Conservation (phyloP, 2,113 vertebrate genomes). For the Patagioenas fasciata region DNA sequence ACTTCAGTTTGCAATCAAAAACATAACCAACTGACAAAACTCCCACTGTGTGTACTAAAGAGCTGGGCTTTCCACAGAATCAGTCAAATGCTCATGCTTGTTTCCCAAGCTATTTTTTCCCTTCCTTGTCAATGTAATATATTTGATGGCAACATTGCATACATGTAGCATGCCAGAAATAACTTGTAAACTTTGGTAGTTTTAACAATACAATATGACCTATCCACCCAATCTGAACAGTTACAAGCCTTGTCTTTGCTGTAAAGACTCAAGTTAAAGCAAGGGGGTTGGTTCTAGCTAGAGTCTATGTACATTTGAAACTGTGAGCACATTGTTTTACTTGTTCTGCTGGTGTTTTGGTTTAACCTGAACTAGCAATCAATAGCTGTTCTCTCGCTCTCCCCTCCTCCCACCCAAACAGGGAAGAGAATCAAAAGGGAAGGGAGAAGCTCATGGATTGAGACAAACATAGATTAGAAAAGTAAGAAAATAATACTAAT, state of each 20-base stretch:
- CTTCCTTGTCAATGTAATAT: neutral
- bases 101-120: neutral
- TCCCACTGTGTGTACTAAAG: neutral
- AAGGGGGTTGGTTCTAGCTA: neutral
- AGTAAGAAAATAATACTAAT: too few species aligned
- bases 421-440: too few species aligned
- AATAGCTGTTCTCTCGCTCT: too few species aligned
- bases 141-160: neutral
- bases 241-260: neutral
- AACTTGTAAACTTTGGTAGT: neutral
- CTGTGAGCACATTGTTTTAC: neutral
- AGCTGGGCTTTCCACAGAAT: neutral
- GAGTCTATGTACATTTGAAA: neutral
- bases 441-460: too few species aligned
- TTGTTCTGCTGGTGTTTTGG: neutral
- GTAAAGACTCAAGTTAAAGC: neutral
- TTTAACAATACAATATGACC: neutral
- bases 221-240: neutral
- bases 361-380: too few species aligned
- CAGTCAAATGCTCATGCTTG: neutral
- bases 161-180: neutral
- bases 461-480: too few species aligned
- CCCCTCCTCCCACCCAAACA: too few species aligned
- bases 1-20: neutral
- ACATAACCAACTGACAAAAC: neutral